Evolutionary conservation across 1,140 invertebrate genomes (phyloP), one percentile per base, ranked within the genome.

Genomic region (Anastrepha obliqua): DNA sequence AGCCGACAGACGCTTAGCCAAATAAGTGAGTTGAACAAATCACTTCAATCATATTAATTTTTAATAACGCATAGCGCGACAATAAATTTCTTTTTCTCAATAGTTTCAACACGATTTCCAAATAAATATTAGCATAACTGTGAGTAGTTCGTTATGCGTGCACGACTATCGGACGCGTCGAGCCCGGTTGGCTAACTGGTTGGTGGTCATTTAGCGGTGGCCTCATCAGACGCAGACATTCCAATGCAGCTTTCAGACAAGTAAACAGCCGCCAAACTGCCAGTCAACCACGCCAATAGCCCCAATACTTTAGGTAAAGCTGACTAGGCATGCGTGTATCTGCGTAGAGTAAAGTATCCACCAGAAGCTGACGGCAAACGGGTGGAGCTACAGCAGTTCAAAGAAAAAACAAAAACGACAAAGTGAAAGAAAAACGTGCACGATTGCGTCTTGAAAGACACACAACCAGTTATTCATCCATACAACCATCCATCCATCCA

Each of bases 51-150:
- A 81, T 81, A 81, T 86, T 91, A 88, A 92, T 92, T 91, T 91
- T 92, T 92, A 92, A 92, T 92, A 92, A 92, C 91, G 91, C 91
- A 90, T 90, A 91, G 89, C 90, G 92, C 91, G 91, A 90, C 90
- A 91, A 92, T 92, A 92, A 92, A 92, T 92, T 92, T 91, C 90
- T 90, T 92, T 91, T 90, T 74, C 55, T 88, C 64, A 87, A 89
- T 88, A 85, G 74, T 62, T 87, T 81, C 87, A 85, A 89, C 91
- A 92, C 91, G 91, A 92, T 92, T 92, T 92, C 89, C 91, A 92
- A 92, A 91, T 90, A 90, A 91, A 92, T 92, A 81, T 81, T 81
- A 81, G 55, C 74, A 81, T 81, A 81, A 81, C 74, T 81, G 74
- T 55, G n/a, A 20, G 74, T 55, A 15, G 60, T 15, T 62, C 3